A percentile compares a stretch with the other conserved stretches of the same genome.
Conservation (phyloP, 2,888 invertebrate genomes). For the Ichneumon xanthorius region DNA sequence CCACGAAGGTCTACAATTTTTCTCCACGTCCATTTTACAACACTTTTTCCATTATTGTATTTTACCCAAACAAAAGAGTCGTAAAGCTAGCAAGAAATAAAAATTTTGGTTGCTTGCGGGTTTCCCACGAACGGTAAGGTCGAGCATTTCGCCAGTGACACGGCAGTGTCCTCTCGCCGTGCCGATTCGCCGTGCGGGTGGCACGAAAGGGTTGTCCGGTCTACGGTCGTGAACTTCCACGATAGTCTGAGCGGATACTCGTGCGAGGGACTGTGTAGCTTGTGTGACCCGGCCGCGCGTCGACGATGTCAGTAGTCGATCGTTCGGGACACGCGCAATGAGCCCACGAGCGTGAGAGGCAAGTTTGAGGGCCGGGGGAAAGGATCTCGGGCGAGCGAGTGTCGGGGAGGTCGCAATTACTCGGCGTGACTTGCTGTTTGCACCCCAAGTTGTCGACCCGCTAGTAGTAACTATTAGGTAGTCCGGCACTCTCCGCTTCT, state of each 20-base stretch:
- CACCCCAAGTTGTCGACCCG: constrained; percentile 73
- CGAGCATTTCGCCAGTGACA: not conserved
- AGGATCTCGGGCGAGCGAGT: constrained; percentile 42
- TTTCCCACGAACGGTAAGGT: constrained; percentile 5
- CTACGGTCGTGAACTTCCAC: constrained; percentile 32
- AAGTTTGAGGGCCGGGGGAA: constrained; percentile 31
- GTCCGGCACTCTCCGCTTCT: constrained; percentile 58
- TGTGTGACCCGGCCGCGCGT: constrained; percentile 29
- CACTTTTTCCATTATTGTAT: too few relatives aligned
- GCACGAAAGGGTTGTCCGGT: constrained; percentile 43
- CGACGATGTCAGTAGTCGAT: constrained; percentile 38
- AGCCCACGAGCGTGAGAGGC: constrained; percentile 45
- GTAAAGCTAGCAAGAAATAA: not conserved
- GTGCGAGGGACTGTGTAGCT: not conserved
- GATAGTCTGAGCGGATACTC: not conserved
- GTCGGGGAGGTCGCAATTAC: constrained; percentile 80
- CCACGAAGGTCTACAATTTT: too few relatives aligned
- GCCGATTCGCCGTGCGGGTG: constrained; percentile 18
- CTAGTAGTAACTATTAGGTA: constrained; percentile 54
- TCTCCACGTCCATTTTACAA: too few relatives aligned
- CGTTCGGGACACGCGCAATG: constrained; percentile 31
- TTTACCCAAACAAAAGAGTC: not conserved
- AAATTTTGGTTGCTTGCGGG: not conserved
- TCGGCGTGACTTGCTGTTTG: constrained; percentile 83
- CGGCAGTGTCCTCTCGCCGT: not conserved